Evolutionary conservation across 2,888 invertebrate genomes (phyloP).

Genomic region (Drosophila aldrichi): DNA sequence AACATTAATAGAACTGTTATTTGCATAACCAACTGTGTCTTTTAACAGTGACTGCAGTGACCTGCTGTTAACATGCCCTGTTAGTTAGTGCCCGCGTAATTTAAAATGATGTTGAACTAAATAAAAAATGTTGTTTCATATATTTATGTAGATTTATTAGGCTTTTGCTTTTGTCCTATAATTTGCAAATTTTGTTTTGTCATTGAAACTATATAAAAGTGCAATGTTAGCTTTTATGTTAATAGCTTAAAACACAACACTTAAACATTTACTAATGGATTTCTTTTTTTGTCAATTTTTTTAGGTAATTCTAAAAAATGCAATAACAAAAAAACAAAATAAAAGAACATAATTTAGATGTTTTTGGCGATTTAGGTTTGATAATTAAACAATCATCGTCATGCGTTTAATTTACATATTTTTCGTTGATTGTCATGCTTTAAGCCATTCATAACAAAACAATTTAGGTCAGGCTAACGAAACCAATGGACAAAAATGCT

Average conservation of each 20-base stretch:
- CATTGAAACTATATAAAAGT: conserved; percentile 60
- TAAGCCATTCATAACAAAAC: conserved; percentile 61
- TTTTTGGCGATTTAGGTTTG: conserved; percentile 5
- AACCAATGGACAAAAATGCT: conserved; percentile 25
- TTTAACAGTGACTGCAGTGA: background rate
- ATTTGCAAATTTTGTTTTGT: conserved; percentile 47
- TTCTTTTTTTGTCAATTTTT: conserved; percentile 25
- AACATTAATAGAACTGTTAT: too few species aligned
- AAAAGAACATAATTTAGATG: conserved; percentile 4
- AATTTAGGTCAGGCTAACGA: conserved; percentile 14
- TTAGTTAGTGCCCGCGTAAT: background rate
- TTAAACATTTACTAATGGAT: conserved; percentile 43
- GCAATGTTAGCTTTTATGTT: conserved; percentile 41
- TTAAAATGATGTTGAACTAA: conserved; percentile 5
- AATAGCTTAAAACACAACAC: conserved; percentile 66
- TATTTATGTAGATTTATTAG: conserved; percentile 46
- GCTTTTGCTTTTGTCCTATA: conserved; percentile 54
- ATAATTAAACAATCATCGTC: conserved; percentile 49
- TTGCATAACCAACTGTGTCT: too few species aligned
- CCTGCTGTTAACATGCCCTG: conserved; percentile 8
- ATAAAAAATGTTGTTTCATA: background rate
- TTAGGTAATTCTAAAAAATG: conserved; percentile 16
- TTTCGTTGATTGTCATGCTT: conserved; percentile 77
- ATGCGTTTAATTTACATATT: conserved; percentile 33
- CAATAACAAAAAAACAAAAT: background rate